Conservation (phyloP, 2,888 invertebrate species). For the Alentia gelatinosa region DNA sequence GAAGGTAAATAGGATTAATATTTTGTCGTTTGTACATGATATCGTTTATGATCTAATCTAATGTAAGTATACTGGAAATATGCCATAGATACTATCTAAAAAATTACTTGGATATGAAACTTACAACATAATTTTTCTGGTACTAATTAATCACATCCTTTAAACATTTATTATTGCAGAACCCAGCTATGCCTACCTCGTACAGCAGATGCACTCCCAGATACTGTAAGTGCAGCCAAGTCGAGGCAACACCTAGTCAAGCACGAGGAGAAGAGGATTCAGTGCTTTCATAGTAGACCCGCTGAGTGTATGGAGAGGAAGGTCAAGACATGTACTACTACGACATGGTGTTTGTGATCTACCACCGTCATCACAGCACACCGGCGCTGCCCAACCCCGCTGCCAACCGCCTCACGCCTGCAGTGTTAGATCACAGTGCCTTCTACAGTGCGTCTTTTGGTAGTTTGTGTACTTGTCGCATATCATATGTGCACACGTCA, state of each 20-base stretch:
- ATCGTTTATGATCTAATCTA: no score
- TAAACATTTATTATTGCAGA: no score
- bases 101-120: no score
- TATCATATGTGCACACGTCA: background rate
- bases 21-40: no score
- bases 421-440: background rate
- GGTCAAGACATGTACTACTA: background rate
- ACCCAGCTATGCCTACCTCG: conserved; percentile 68
- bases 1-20: conserved; percentile 68
- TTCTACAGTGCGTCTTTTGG: background rate
- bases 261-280: background rate
- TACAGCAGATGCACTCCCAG: conserved; percentile 70
- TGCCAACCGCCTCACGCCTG: background rate
- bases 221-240: background rate
- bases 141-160: no score
- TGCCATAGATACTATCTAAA: no score
- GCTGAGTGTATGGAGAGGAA: background rate
- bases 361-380: no score
- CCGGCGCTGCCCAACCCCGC: no score
- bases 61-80: no score
- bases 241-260: background rate
- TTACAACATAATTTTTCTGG: no score
- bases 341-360: no score
- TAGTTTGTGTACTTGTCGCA: background rate
- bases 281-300: background rate